These are phyloP conservation scores for Anhinga rufa DNA, from an alignment of 2,113 vertebrate genomes.

Conservation along the genomic window DNA sequence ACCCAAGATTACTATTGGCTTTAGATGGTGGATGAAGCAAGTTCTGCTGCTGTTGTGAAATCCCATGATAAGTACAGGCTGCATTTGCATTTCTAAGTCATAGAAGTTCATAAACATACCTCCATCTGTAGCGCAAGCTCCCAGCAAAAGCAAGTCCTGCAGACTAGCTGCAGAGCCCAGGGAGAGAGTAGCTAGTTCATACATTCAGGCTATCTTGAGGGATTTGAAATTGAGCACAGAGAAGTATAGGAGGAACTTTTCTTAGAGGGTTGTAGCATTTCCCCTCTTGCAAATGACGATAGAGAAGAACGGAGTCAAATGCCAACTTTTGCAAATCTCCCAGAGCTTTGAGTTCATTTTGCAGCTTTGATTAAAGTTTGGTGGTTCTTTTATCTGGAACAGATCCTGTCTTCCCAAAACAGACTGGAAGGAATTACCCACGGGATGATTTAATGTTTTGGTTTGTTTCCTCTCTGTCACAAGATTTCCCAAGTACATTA, in stretches of 20 bases:
- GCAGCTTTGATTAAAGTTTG: background rate
- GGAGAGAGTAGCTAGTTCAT: background rate
- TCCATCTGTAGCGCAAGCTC: background rate
- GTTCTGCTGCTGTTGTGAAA: slow-evolving; percentile 6
- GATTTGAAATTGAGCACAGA: background rate
- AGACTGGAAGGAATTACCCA: slow-evolving; percentile 30
- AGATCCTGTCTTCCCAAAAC: background rate
- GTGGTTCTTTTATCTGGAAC: background rate
- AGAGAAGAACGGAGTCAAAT: background rate
- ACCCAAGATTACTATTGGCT: background rate
- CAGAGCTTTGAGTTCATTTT: background rate
- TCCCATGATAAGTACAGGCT: background rate
- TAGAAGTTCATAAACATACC: background rate
- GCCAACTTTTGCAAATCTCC: background rate
- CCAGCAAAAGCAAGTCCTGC: background rate
- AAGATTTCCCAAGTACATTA: slow-evolving; percentile 37
- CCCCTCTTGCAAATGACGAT: background rate
- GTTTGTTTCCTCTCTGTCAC: slow-evolving; percentile 47
- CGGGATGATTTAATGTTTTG: slow-evolving; percentile 6
- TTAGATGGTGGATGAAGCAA: background rate
- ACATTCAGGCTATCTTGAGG: background rate
- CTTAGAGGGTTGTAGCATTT: background rate
- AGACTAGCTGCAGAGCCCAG: background rate
- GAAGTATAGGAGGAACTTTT: background rate
- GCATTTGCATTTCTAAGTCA: background rate